Evolutionary conservation across 2,888 invertebrate genomes (phyloP), one percentile per base, ranked within the genome.

Genomic region (Gymnoscelis rufifasciata): DNA sequence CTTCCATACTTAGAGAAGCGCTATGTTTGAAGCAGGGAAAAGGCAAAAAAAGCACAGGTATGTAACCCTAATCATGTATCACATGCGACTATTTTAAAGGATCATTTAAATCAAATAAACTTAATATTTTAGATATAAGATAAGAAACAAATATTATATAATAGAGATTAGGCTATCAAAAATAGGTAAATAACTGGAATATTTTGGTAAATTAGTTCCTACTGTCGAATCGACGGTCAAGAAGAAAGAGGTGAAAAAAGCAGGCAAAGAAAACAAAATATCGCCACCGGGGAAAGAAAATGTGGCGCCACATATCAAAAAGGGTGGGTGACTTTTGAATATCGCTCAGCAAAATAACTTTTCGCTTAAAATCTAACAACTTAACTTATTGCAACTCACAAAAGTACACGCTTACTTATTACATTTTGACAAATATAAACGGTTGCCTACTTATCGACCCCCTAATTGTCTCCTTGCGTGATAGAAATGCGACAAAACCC

Each of bases 1-100:
- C 90, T 38, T 83, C 90, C 10, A 90, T 91, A 64, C 64, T 92
- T 47, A 89, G 90, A 64, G 91, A 91, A 76, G 86, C 89, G 43
- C 73, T 92, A 57, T 90, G 91, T 57, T 83, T 91, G 41, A 90
- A 90, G 65, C 88, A 88, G 68, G 84, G 84, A 53, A 89, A 87
- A 71, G 87, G 89, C 52, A 88, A 88, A 64, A 86, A 84, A 67
- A 74, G 76, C 60, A 76, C 84, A 73, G 84, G 87, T 88, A 76
- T 29, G 38, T 19, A 19, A 19, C 5, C 2, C 2, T 19, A 3
- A 3, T 19, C 19, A 19, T 19, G 5, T 19, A 19, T 19, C 19
- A 19, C 19, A 3, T 19, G 2, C 19, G 2, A 19, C 19, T 5
- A 19, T 19, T n/a, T n/a, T n/a, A n/a, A n/a, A n/a, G n/a, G n/a